Percentiles rank a stretch among this genome's conserved stretches.
phyloP scores from a whole-genome alignment of 2,797 vertebrate species.

The Melanotaenia boesemani region DNA sequence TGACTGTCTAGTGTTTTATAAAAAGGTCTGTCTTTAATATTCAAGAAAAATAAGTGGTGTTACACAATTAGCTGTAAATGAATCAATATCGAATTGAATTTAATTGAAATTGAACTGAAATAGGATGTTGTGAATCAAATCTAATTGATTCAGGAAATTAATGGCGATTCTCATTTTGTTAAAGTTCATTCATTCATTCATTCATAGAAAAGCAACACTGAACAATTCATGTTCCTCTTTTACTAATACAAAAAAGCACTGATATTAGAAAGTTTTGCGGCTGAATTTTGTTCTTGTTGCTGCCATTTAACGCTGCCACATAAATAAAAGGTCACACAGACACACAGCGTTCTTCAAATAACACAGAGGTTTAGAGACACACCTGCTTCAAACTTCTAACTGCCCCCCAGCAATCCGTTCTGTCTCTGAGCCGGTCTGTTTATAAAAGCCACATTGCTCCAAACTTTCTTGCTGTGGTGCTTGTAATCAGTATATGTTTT shows the following conservation, averaged over 20 bases:
- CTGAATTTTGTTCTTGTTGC: too few species aligned
- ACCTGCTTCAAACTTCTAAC: conserved; percentile 51
- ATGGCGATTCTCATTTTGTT: too few species aligned
- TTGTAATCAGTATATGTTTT: conserved; percentile 18
- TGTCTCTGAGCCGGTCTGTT: conserved; percentile 8
- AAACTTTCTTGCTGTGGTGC: conserved; percentile 3
- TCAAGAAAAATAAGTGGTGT: too few species aligned
- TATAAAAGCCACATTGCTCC: conserved; percentile 3
- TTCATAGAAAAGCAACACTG: not conserved
- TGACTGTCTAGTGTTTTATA: too few species aligned
- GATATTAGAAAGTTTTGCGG: not conserved
- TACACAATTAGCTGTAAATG: too few species aligned
- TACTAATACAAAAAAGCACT: not conserved
- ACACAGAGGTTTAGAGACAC: conserved; percentile 31
- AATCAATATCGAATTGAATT: too few species aligned
- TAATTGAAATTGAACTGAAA: too few species aligned
- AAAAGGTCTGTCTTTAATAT: too few species aligned
- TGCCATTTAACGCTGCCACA: conserved; percentile 14
- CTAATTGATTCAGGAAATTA: too few species aligned
- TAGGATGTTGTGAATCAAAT: too few species aligned
- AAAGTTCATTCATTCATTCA: too few species aligned
- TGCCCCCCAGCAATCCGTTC: conserved; percentile 36
- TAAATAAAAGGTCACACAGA: conserved; percentile 4
- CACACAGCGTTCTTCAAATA: conserved; percentile 27
- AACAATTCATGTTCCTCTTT: not conserved